Evolutionary conservation across 1,140 invertebrate genomes (phyloP).

Genomic region (Calycopis cecrops): DNA sequence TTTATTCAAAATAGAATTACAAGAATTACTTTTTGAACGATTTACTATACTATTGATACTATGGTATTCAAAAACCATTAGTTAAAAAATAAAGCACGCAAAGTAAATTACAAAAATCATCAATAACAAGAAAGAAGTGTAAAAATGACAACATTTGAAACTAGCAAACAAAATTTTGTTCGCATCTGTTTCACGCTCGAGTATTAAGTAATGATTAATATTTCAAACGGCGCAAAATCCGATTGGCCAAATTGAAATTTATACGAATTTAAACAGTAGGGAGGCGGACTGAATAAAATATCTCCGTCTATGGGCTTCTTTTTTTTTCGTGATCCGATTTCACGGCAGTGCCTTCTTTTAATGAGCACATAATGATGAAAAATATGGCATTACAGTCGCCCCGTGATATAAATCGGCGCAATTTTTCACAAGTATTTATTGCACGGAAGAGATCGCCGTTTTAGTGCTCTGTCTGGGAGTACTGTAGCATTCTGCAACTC

Average conservation of each 20-base stretch:
- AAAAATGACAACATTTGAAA: neutral
- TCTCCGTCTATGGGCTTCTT: slow-evolving; percentile 24
- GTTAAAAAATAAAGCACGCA: no score
- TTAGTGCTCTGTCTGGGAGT: slow-evolving; percentile 28
- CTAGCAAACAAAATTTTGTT: neutral
- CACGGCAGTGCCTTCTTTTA: slow-evolving; percentile 45
- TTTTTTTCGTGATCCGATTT: slow-evolving; percentile 41
- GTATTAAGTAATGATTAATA: slow-evolving; percentile 23
- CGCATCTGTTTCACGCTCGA: slow-evolving; percentile 6
- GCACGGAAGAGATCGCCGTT: slow-evolving; percentile 36
- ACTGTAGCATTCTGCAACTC: no score
- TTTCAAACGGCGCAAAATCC: slow-evolving; percentile 19
- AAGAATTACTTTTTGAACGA: no score
- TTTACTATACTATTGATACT: no score
- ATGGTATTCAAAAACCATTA: no score
- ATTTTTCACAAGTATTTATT: slow-evolving; percentile 53
- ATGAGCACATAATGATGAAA: slow-evolving; percentile 70
- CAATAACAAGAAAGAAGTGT: no score
- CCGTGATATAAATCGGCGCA: slow-evolving; percentile 58
- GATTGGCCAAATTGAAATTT: slow-evolving; percentile 31
- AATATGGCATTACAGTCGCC: slow-evolving; percentile 61
- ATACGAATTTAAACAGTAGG: slow-evolving; percentile 29
- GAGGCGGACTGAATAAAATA: slow-evolving; percentile 39
- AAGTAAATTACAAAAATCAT: no score
- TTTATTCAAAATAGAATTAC: no score